Evolutionary conservation across 2,888 invertebrate genomes (phyloP).

Genomic region (Luperina testacea): DNA sequence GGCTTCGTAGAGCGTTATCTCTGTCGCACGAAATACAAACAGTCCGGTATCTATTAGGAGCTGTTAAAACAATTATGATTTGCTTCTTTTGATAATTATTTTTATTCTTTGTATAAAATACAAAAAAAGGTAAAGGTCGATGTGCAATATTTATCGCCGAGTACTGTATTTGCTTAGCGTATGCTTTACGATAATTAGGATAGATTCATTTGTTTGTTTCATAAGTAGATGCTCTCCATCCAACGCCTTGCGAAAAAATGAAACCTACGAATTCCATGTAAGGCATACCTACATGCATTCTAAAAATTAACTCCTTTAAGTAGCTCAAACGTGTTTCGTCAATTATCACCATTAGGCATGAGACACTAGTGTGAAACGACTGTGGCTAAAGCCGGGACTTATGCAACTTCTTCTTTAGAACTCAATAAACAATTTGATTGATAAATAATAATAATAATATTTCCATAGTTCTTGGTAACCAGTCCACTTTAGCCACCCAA

Average conservation of each 20-base stretch:
- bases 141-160: too few relatives aligned
- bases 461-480: too few relatives aligned
- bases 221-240: neutral
- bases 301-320: neutral
- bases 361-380: neutral
- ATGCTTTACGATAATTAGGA: neutral
- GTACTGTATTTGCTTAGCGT: neutral
- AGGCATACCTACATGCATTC: neutral
- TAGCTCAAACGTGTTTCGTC: constrained; percentile 23
- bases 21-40: too few relatives aligned
- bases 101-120: too few relatives aligned
- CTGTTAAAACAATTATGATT: too few relatives aligned
- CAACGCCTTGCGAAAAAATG: too few relatives aligned
- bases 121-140: too few relatives aligned
- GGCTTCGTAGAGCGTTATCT: too few relatives aligned
- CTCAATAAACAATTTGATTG: neutral
- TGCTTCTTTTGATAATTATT: too few relatives aligned
- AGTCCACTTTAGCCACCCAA: too few relatives aligned
- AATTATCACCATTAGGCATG: constrained; percentile 23
- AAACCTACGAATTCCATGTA: neutral
- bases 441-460: too few relatives aligned
- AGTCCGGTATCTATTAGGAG: too few relatives aligned
- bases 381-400: neutral
- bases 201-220: neutral
- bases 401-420: neutral